phyloP scores from a whole-genome alignment of 2,797 vertebrate species.

The Eulemur mongoz region DNA sequence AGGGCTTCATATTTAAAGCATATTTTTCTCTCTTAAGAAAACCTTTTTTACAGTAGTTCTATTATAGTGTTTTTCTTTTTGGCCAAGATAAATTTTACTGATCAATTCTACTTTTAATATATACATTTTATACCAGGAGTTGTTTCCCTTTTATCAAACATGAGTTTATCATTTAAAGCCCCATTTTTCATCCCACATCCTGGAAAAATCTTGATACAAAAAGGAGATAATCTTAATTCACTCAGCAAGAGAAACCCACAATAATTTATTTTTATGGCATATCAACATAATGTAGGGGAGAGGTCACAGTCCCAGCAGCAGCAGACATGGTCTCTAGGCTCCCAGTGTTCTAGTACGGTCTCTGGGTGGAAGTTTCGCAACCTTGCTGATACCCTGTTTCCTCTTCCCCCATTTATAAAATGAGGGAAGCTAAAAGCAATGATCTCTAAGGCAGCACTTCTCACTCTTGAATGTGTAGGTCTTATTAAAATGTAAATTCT shows the following conservation, averaged over 20 bases:
- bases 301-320: background rate
- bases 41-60: background rate
- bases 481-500: background rate
- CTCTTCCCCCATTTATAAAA: background rate
- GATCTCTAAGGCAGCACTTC: background rate
- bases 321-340: background rate
- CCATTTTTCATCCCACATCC: background rate
- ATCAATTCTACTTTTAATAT: conserved; percentile 10
- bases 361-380: background rate
- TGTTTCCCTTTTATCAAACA: background rate
- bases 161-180: conserved; percentile 2
- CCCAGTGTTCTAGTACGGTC: background rate
- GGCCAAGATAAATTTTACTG: conserved; percentile 18
- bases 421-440: background rate
- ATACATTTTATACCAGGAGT: background rate
- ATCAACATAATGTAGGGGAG: background rate
- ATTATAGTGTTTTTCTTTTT: background rate
- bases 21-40: background rate
- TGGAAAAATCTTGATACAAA: background rate
- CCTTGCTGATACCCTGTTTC: background rate
- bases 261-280: background rate
- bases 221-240: background rate
- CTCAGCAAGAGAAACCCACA: background rate
- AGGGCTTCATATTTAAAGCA: background rate
- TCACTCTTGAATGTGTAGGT: background rate